Percentiles rank a stretch among this genome's conserved stretches.
Conservation (phyloP, 2,113 vertebrate species). For the Proteles cristata region DNA sequence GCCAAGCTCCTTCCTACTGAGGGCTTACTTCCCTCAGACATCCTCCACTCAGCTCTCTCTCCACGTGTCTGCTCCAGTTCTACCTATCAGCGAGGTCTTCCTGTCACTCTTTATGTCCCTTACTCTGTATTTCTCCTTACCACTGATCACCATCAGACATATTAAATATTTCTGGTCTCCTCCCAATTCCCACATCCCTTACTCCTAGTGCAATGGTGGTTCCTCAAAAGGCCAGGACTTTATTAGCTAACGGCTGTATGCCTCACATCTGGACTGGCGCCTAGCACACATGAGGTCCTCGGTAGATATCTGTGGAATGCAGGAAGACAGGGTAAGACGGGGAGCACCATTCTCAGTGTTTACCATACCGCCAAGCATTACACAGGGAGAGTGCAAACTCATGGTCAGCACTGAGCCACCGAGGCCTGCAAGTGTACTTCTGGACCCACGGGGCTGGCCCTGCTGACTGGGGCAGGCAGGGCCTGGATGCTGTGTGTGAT, state of each 20-base stretch:
- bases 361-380: fast-evolving
- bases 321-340: not conserved
- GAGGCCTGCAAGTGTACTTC: not conserved
- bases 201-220: not conserved
- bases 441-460: not conserved
- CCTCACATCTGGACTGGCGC: not conserved
- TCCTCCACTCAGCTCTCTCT: not conserved
- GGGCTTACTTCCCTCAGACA: not conserved
- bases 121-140: not conserved
- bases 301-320: not conserved
- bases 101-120: not conserved
- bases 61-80: not conserved
- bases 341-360: too few species aligned
- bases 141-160: not conserved
- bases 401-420: not conserved
- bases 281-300: not conserved
- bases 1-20: not conserved
- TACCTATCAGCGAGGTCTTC: not conserved
- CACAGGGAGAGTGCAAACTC: not conserved
- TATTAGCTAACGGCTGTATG: not conserved
- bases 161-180: not conserved
- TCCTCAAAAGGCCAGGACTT: not conserved
- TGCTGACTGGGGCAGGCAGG: not conserved
- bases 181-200: not conserved
- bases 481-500: fast-evolving